Base-by-base conservation (phyloP, 2,888 invertebrate genomes). In the Callyntrura guangdongensis region DNA sequence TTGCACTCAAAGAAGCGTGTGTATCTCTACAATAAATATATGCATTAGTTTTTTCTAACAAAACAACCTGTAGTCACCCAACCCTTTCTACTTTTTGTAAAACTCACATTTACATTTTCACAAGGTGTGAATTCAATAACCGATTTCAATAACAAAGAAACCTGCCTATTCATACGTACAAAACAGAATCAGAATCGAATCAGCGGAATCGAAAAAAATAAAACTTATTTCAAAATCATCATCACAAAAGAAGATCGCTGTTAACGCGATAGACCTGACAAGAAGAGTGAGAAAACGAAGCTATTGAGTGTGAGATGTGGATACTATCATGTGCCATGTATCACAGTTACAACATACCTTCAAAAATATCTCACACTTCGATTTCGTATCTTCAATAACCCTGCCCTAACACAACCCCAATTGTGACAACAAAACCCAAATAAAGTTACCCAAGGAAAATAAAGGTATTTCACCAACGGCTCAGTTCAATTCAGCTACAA, bases 81-180 rank as follows among this genome's bases (percentile, higher is more conserved):
- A 22, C 2, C 64, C 72, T 12, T n/a, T 61, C 6, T 27, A 47
- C 47, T 22, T 5, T 61, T 61, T 61, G 12, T 45, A 72, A 69
- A 45, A 20, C 36, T 45, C 36, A 69, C 69, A 36, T 45, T 69
- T 72, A 72, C 47, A 45, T 69, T 59, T 36, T 0, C 11, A 72
- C 45, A 72, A 72, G 69, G 69, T 69, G 69, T 69, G 69, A 81
- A 49, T 49, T 64, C 64, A 83, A 64, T 64, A 64, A 83, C 12
- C 64, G 17, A 83, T 83, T 64, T 67, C 67, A 67, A 64, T 82
- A 82, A 82, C 64, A 82, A 82, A 79, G 53, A 9, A 64, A 1
- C 6, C 12, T 9, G 8, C 45, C 64, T 4, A 64, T 82, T 64
- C 64, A 61, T 3, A 47, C 59, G 5, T 4, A 17, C 11, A 81